Evolutionary conservation across 2,888 invertebrate species (phyloP).

Genomic region (Protula sp.): DNA sequence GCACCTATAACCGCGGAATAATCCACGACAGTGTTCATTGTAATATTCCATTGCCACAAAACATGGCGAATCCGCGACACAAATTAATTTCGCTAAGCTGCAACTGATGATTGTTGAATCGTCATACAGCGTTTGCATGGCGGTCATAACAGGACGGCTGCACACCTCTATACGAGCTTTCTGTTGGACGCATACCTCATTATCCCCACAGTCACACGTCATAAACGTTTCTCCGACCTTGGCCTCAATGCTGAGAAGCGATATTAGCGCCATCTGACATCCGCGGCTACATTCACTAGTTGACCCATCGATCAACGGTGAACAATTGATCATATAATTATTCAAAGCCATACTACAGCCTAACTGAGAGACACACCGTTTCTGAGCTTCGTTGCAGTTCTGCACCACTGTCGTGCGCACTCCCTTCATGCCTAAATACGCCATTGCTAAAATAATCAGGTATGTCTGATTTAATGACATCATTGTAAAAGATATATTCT

Average conservation of each 20-base stretch:
- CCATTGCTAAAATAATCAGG: no score
- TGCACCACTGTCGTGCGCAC: no score
- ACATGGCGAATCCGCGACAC: not conserved
- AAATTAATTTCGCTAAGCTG: not conserved
- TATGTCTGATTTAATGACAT: no score
- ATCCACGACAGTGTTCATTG: not conserved
- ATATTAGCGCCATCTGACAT: not conserved
- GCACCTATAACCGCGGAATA: not conserved
- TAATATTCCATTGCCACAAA: not conserved
- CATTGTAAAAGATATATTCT: no score
- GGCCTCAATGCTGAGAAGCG: not conserved
- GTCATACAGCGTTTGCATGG: not conserved
- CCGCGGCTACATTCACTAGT: not conserved
- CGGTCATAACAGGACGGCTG: not conserved
- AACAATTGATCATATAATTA: not conserved
- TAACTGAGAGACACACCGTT: not conserved
- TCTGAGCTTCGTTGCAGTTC: not conserved
- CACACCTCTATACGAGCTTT: not conserved
- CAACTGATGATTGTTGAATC: not conserved
- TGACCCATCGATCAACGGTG: not conserved
- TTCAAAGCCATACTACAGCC: constrained; percentile 17
- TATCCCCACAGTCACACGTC: not conserved
- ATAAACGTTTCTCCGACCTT: not conserved
- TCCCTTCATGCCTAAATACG: no score
- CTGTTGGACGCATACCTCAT: not conserved